Evolutionary conservation across 2,888 invertebrate genomes (phyloP), one percentile per base, ranked within the genome.

Genomic region (Dicycla oo): DNA sequence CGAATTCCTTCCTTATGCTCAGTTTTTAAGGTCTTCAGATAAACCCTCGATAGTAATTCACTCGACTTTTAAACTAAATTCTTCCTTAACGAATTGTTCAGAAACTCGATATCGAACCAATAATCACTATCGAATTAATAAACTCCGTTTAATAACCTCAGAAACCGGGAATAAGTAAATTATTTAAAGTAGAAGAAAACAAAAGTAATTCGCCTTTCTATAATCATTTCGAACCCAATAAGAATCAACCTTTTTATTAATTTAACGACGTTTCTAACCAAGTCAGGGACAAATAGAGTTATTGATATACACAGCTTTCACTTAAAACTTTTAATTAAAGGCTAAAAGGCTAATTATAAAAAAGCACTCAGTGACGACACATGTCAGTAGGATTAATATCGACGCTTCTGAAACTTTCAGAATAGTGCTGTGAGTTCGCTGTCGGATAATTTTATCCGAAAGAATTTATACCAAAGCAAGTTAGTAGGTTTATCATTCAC

Each of bases 331-430:
- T 68, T 77, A 79, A 78, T 83, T 66, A 79, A 85, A 82, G 43
- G 73, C 73, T 85, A 68, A 84, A 73, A 75, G 63, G 77, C 69
- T 84, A 84, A 84, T 86, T 86, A 86, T 86, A 86, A 86, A 86
- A 86, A 85, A 85, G 58, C 84, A 84, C 84, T 86, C 67, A 85
- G 60, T 70, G 70, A 56, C 69, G 20, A 73, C 70, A 73, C 76
- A 75, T 76, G 81, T 53, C 74, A 67, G 11, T 20, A 77, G 60
- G 72, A 86, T 84, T 84, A 70, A 86, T 86, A 73, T 64, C 20
- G 62, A 66, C 38, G 62, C 74, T 40, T n/a, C 78, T 80, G 77
- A 80, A 81, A 69, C 26, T 82, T 80, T 78, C 69, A 72, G 64
- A 8, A 38, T 81, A 86, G 77, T 75, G 86, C 56, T 84, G 85